Base-by-base conservation (phyloP, 2,888 invertebrate species). In the Trichacis sp. region DNA sequence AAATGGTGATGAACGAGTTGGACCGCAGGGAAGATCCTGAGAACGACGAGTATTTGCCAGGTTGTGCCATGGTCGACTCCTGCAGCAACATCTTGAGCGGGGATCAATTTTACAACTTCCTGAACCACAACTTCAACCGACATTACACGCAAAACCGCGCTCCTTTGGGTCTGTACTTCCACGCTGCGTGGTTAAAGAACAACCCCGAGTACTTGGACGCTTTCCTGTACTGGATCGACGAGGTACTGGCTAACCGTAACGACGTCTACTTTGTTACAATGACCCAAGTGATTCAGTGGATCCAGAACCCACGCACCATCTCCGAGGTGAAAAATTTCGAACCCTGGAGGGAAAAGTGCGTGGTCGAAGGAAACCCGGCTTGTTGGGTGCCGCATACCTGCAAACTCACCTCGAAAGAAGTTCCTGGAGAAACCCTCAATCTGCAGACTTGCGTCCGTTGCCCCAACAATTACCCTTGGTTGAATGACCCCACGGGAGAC, bases 241-340 rank as follows among this genome's bases (percentile, higher is more conserved):
- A 96, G 85, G 89, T 94, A 62, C 86, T 94, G 33, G 87, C 89
- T 73, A 93, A 91, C 72, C 94, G 94, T 87, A 93, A 93, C 72
- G 96, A 96, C 81, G 96, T 96, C 8, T 96, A 94, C 86, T 96
- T 96, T 83, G 94, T 94, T 12, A 96, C 96, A 62, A 96, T 95
- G 95, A 96, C 96, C n/a, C 94, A 95, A 84, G 95, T 95, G 5
- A 95, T 96, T 74, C 96, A 96, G 82, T 96, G 96, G 96, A 94
- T 96, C 80, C 96, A 96, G 82, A 95, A 95, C 83, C 96, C 96
- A 45, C 88, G 93, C 64, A 95, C 95, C 11, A 82, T 93, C 73
- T 88, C 90, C 57, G 94, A 95, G 84, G 92, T 93, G 50, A 94
- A 95, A 88, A 94, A 92, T 88, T 96, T 96, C 85, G 95, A 96